Base-by-base conservation (phyloP, 2,797 vertebrate genomes). In the Tinamus major region DNA sequence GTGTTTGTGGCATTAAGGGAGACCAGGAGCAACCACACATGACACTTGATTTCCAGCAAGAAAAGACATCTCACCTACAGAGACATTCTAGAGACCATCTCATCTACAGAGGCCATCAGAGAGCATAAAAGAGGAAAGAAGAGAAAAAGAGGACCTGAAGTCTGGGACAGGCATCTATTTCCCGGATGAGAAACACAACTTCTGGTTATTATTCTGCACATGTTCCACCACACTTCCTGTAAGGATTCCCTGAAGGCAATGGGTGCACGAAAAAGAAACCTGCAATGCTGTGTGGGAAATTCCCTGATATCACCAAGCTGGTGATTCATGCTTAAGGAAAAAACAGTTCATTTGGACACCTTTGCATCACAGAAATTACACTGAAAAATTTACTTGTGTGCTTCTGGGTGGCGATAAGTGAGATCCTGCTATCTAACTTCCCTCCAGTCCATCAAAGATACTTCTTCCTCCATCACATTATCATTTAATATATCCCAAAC, bases 301-400 rank as follows among this genome's bases (percentile, higher is more conserved):
- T 31, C 33, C 62, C 71, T 77, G n/a, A 21, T 48, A 56, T 53
- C 87, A 85, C 85, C 91, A 87, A 79, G 79, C 76, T 3, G 4
- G 41, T 91, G 95, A 96, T 70, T 94, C 95, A 94, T 37, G 46
- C 9, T 0, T 0, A 74, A 79, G 72, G 59, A 27, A 87, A 81
- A 89, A 55, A 4, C 70, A 72, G 20, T 19, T 31, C 29, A 56
- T 56, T 56, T 42, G 64, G 79, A 63, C 68, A 89, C 7, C 4
- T 75, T 37, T 27, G 53, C 53, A 39, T 67, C 61, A 51, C 5
- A 2, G 51, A 67, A 87, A 74, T 70, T 31, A 29, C 61, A 23
- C 2, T 21, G 55, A 42, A 92, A 48, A 6, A 5, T 74, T 8
- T 27, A 3, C 3, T 48, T 92, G 55, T 19, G 8, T 14, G 10